Evolutionary conservation across 35 echinoderm and acorn worm species (phyloP).

Genomic region (Apostichopus parvimensis): DNA sequence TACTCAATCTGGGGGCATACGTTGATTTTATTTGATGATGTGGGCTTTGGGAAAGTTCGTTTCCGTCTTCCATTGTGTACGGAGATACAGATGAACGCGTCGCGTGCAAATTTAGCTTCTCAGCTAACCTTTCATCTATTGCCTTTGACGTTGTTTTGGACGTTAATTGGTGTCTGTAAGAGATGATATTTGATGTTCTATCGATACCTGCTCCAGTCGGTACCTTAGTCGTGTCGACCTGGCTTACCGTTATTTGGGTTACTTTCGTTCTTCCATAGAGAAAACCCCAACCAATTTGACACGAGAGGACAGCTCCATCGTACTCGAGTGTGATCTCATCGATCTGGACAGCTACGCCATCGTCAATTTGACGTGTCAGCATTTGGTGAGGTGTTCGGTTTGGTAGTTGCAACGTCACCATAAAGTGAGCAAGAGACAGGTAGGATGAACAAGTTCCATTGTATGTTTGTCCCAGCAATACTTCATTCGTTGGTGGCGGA

Average conservation of each 20-base stretch:
- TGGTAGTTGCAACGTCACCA: constrained; percentile 14
- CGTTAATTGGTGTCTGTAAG: too few species aligned
- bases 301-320: constrained; percentile 32
- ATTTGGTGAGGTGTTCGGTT: neutral
- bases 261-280: neutral
- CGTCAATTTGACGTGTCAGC: neutral
- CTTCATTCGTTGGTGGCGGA: neutral
- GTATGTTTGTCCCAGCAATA: neutral
- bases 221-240: neutral
- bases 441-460: constrained; percentile 3
- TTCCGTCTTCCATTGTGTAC: too few species aligned
- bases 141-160: too few species aligned
- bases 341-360: constrained; percentile 11
- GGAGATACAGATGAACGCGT: too few species aligned
- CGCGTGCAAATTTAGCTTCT: too few species aligned
- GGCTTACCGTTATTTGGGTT: neutral
- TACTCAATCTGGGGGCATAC: too few species aligned
- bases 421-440: constrained; percentile 1
- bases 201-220: too few species aligned
- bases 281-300: constrained; percentile 13
- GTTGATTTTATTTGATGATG: too few species aligned
- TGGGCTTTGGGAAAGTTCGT: too few species aligned
- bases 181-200: too few species aligned
- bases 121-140: too few species aligned
- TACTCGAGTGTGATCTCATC: neutral